Percentiles rank a stretch among this genome's conserved stretches.
Evolutionary conservation across 37 sponge, comb jelly and placozoan genomes (phyloP).

Genomic region (Spongilla lacustris): DNA sequence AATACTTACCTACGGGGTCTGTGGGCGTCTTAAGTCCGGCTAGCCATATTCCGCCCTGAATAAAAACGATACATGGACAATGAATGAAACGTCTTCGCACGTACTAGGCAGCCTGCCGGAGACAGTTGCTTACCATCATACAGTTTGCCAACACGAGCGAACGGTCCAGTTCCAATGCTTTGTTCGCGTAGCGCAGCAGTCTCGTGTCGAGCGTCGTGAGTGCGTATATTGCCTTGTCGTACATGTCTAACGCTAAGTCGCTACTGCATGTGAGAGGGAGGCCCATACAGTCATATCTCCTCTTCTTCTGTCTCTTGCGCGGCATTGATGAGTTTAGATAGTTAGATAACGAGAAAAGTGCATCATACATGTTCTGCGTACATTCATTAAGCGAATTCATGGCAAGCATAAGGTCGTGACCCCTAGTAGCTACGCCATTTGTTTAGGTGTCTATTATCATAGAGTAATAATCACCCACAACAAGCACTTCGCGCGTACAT

Average conservation of each 20-base stretch:
- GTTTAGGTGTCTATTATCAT: no score
- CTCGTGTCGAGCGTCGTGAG: constrained; percentile 13
- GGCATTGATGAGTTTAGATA: no score
- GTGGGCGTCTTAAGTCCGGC: constrained; percentile 12
- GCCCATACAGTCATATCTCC: constrained; percentile 17
- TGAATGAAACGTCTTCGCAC: not conserved
- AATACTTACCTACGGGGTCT: constrained; percentile 28
- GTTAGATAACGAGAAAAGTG: no score
- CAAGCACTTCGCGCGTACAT: no score
- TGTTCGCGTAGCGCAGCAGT: constrained; percentile 9
- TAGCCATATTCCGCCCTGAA: constrained; percentile 25
- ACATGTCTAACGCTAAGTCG: constrained; percentile 36
- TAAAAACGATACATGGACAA: not conserved
- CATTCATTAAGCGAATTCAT: no score
- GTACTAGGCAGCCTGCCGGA: no score
- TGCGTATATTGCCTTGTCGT: constrained; percentile 30
- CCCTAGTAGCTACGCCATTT: no score
- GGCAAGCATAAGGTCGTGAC: no score
- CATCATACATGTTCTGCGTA: no score
- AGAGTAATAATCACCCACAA: no score
- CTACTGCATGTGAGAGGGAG: constrained; percentile 27
- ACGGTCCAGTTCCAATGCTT: constrained; percentile 41
- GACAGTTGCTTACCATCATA: constrained; percentile 42
- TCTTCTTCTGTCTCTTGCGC: not conserved
- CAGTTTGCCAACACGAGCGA: constrained; percentile 43